Base-by-base conservation (phyloP, 1,140 invertebrate species). In the Olivierus martensii region DNA sequence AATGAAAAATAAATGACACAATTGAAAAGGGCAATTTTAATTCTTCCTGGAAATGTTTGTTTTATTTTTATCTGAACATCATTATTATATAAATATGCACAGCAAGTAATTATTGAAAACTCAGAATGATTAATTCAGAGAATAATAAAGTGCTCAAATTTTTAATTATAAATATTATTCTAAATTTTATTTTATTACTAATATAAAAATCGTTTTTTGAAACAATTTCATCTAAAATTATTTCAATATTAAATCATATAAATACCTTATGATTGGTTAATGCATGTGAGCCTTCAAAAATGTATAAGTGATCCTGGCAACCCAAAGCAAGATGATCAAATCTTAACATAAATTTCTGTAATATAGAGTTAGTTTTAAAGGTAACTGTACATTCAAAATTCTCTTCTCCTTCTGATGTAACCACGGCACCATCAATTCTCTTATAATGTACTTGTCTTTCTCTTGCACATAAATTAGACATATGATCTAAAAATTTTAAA, bases 281-380 rank as follows among this genome's bases (percentile, higher is more conserved):
- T 34, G 84, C 83, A 65, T 91, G 86, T n/a, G 87, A 87, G 11
- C 88, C 88, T 72, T 93, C 89, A 66, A 85, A 93, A 62, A 93
- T 87, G 65, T 81, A 86, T n/a, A 93, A 77, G 69, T 91, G 87
- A 71, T 92, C 88, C 65, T 92, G 91, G 73, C 88, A 93, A 72
- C 92, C 89, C 51, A 93, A 74, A 60, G 80, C 78, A 58, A 83
- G 71, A 59, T 75, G 69, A 34, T 84, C 82, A 70, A 93, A 93
- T 59, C 88, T 78, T 55, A 93, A 76, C 84, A 92, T 90, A 70
- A 93, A 93, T 59, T 84, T 75, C 70, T 93, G 88, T 55, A 91
- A 75, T 58, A 93, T 87, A 61, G 86, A 87, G 71, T 91, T 86
- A 55, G 88, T 91, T 70, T 90, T 87, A 68, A 92, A 92, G 38